Conservation (phyloP, 2,797 vertebrate genomes). For the Mallotus villosus region DNA sequence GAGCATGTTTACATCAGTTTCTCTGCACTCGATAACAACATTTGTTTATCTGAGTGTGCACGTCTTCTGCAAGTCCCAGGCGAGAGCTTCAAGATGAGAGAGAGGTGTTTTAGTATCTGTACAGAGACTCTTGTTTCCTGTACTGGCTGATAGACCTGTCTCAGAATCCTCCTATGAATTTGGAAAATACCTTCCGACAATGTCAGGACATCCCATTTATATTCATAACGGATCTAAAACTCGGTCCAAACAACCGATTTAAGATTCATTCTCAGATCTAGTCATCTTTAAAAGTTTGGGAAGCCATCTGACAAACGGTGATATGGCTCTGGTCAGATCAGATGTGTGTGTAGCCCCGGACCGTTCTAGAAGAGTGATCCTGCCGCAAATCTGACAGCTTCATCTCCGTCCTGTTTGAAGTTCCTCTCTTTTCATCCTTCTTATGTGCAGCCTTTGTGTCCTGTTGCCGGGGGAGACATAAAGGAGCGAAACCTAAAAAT, state of each 20-base stretch:
- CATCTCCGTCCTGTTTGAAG: not conserved
- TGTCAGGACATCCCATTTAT: no score
- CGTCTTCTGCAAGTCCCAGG: not conserved
- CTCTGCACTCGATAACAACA: slow-evolving; percentile 1
- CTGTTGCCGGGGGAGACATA: slow-evolving; percentile 5
- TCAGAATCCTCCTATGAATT: no score
- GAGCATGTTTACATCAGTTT: not conserved
- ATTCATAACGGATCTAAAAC: no score
- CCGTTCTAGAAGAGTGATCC: not conserved
- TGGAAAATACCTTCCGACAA: no score
- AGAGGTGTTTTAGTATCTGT: no score
- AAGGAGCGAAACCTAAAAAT: slow-evolving; percentile 21
- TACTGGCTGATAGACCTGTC: no score
- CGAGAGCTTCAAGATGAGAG: no score
- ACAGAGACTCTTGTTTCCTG: no score
- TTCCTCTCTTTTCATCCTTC: not conserved
- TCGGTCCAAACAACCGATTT: no score
- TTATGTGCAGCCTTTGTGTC: slow-evolving; percentile 1
- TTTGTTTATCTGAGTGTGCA: not conserved
- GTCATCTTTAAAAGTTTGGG: not conserved
- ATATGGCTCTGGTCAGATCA: not conserved
- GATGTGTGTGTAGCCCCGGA: not conserved
- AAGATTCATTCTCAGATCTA: not conserved
- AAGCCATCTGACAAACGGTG: not conserved
- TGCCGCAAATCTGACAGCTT: slow-evolving; percentile 8